Evolutionary conservation across 2,888 invertebrate species (phyloP).

Genomic region (Cerastoderma edule): DNA sequence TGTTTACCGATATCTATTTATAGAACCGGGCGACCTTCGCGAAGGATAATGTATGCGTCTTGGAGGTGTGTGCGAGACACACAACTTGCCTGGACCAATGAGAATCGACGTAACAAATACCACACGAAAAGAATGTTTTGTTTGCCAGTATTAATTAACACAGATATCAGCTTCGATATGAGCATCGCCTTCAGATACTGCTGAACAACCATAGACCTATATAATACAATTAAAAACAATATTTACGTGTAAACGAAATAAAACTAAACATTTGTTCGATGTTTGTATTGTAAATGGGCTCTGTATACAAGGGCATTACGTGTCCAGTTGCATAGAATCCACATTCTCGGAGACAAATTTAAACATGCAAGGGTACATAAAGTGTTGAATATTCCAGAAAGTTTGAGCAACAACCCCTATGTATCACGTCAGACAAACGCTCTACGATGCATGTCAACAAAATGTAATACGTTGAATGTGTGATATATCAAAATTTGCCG

Average conservation of each 20-base stretch:
- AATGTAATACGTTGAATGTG: too few relatives aligned
- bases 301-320: too few relatives aligned
- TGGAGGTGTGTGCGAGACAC: conserved; percentile 67
- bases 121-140: conserved; percentile 1
- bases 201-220: not conserved
- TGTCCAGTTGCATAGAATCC: too few relatives aligned
- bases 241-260: not conserved
- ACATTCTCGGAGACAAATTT: too few relatives aligned
- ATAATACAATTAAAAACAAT: not conserved
- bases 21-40: conserved; percentile 33
- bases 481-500: too few relatives aligned
- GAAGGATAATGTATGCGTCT: conserved; percentile 50
- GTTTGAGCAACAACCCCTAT: too few relatives aligned
- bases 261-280: not conserved
- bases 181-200: not conserved
- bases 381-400: too few relatives aligned
- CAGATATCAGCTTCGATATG: not conserved
- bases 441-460: too few relatives aligned
- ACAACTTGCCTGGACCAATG: conserved; percentile 65
- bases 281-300: not conserved
- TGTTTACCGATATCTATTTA: conserved; percentile 26
- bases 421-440: too few relatives aligned
- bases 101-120: conserved; percentile 37
- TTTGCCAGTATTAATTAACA: conserved; percentile 19
- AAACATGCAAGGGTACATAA: too few relatives aligned